A percentile compares a stretch with the other conserved stretches of the same genome.
Conservation (phyloP, 2,113 vertebrate genomes). For the Chlamydotis undulata region DNA sequence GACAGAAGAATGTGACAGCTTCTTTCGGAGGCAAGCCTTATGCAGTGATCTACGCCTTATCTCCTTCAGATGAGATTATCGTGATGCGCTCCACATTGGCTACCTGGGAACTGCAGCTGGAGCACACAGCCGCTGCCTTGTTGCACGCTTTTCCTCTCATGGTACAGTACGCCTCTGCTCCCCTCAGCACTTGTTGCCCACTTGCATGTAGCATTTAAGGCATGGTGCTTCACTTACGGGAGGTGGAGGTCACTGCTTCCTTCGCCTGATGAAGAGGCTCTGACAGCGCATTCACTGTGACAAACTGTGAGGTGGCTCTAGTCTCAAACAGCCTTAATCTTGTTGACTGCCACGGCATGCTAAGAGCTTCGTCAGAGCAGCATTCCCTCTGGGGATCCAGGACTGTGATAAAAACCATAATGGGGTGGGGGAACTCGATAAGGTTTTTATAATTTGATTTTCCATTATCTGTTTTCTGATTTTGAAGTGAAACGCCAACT, state of each 20-base stretch:
- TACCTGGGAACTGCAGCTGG: not conserved
- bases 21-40: not conserved
- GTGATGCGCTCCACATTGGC: accelerated
- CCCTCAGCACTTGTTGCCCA: not conserved
- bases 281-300: not conserved
- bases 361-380: conserved; percentile 2
- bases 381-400: conserved; percentile 7
- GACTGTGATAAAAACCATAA: not conserved
- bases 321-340: conserved; percentile 7
- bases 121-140: not conserved
- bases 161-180: not conserved
- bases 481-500: not conserved
- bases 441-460: conserved; percentile 31
- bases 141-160: accelerated
- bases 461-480: conserved; percentile 18
- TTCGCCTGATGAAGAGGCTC: not conserved
- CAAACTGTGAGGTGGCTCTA: not conserved
- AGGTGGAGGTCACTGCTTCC: not conserved
- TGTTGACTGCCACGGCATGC: not conserved
- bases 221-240: accelerated
- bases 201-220: not conserved
- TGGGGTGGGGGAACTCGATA: not conserved
- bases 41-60: not conserved
- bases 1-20: accelerated
- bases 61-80: not conserved